Conservation (phyloP, 2,888 invertebrate species). For the Disparrhopalites patrizii region DNA sequence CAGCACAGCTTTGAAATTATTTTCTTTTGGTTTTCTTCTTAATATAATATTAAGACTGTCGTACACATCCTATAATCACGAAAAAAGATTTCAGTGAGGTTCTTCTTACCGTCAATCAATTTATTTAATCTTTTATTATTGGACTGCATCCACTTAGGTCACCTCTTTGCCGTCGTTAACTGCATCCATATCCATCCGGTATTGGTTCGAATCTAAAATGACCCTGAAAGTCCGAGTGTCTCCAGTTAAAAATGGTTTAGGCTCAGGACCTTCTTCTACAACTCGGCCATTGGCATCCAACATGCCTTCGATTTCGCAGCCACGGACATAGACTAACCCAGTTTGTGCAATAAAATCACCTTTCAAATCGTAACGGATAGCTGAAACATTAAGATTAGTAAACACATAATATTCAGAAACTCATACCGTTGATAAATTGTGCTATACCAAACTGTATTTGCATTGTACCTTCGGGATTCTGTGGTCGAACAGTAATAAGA, state of each 20-base stretch:
- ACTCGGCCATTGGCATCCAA: conserved; percentile 90
- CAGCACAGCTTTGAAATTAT: conserved; percentile 98
- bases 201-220: conserved; percentile 95
- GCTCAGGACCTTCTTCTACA: conserved; percentile 93
- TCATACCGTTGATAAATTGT: background rate
- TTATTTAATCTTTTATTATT: background rate
- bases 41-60: conserved; percentile 94
- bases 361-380: conserved; percentile 44
- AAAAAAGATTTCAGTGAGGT: background rate
- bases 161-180: conserved; percentile 76
- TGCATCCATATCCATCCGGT: conserved; percentile 82
- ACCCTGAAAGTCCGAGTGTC: conserved; percentile 89
- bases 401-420: background rate
- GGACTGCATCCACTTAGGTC: conserved; percentile 37
- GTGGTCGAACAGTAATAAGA: conserved; percentile 83
- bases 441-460: background rate
- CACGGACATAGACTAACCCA: conserved; percentile 84
- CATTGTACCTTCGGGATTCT: conserved; percentile 66
- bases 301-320: conserved; percentile 99
- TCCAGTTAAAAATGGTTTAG: conserved; percentile 78
- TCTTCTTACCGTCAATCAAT: background rate
- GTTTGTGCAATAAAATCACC: conserved; percentile 79
- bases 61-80: conserved; percentile 67
- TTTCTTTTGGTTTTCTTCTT: conserved; percentile 98
- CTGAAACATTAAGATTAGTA: conserved; percentile 27